Evolutionary conservation across 1,140 invertebrate species (phyloP).

Genomic region (Planococcus citri): DNA sequence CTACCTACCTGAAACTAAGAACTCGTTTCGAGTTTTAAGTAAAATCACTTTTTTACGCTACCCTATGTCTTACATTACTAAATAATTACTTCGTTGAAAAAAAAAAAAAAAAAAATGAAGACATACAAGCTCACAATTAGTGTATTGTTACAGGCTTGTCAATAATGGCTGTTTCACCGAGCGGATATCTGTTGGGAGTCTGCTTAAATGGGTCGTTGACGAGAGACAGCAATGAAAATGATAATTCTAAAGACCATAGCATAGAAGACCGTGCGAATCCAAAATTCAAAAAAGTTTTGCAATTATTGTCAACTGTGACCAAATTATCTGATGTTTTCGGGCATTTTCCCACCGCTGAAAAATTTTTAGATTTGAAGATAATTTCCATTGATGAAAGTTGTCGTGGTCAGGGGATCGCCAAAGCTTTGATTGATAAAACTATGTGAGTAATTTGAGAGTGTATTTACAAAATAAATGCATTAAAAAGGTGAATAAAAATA

Average conservation of each 20-base stretch:
- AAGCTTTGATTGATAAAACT: constrained; percentile 46
- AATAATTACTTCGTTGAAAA: no score
- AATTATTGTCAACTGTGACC: constrained; percentile 43
- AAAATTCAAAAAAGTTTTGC: constrained; percentile 40
- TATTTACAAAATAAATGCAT: no score
- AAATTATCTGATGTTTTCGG: constrained; percentile 41
- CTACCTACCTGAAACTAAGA: no score
- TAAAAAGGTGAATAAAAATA: neutral
- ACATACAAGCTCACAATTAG: neutral
- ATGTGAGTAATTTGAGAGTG: constrained; percentile 35
- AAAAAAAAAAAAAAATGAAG: no score
- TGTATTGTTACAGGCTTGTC: constrained; percentile 36
- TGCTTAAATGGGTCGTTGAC: constrained; percentile 35
- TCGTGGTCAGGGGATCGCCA: constrained; percentile 51
- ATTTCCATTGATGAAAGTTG: constrained; percentile 49
- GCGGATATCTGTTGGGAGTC: constrained; percentile 47
- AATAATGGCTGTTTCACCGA: constrained; percentile 45
- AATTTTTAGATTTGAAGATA: constrained; percentile 46
- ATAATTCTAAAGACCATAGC: constrained; percentile 10
- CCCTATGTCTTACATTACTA: no score
- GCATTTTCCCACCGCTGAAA: constrained; percentile 42
- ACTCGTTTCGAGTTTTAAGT: no score
- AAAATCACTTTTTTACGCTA: no score
- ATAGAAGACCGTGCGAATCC: constrained; percentile 26
- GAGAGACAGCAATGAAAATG: neutral